These are phyloP conservation scores for Coturnix japonica DNA, from an alignment of 2,113 vertebrate genomes.

Conservation along the genomic window DNA sequence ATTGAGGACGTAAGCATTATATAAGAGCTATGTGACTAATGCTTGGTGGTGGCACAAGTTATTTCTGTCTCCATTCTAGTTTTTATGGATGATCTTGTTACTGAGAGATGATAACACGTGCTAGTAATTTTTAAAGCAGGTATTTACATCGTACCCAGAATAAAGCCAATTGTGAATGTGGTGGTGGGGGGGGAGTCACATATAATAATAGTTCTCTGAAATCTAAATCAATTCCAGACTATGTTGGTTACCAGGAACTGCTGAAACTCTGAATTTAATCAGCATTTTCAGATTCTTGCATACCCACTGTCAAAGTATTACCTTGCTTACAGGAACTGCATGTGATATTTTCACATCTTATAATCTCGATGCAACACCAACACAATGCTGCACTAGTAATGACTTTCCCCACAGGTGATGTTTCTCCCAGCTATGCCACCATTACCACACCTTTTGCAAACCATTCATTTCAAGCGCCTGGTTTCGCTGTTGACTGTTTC, in stretches of 20 bases:
- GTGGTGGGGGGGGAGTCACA: background rate
- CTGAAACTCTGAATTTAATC: slow-evolving; percentile 5
- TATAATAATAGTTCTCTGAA: slow-evolving; percentile 26
- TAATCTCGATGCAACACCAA: background rate
- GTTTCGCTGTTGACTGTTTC: background rate
- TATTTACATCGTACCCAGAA: slow-evolving; percentile 27
- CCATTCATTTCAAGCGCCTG: slow-evolving; percentile 14
- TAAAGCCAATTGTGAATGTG: background rate
- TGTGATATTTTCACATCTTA: background rate
- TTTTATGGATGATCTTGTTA: slow-evolving; percentile 41
- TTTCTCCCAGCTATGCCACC: background rate
- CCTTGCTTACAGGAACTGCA: background rate
- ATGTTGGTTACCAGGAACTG: slow-evolving; percentile 23
- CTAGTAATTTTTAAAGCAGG: slow-evolving; percentile 1
- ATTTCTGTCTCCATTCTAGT: slow-evolving; percentile 67
- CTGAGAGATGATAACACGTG: slow-evolving; percentile 1
- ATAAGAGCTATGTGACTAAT: slow-evolving; percentile 65
- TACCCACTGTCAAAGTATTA: background rate
- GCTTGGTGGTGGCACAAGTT: slow-evolving; percentile 45
- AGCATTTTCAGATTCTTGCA: background rate
- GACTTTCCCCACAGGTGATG: background rate
- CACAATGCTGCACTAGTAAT: background rate
- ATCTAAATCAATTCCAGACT: background rate
- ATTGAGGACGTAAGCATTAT: slow-evolving; percentile 56
- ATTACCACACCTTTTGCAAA: background rate